Percentiles rank a stretch among this genome's conserved stretches.
Evolutionary conservation across 2,113 vertebrate genomes (phyloP).

Genomic region (Sporophila hypoxantha): DNA sequence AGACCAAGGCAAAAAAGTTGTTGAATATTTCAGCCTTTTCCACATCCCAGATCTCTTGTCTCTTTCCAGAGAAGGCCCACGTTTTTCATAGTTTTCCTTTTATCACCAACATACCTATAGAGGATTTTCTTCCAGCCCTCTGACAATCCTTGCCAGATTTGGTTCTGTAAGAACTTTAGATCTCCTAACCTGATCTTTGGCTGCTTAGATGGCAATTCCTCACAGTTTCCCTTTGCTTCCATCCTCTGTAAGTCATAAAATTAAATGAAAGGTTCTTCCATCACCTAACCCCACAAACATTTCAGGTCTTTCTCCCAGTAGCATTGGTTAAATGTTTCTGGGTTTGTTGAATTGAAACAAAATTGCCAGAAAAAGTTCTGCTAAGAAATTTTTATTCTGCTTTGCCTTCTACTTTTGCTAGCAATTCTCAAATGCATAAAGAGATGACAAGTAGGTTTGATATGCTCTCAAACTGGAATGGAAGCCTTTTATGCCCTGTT

Average conservation of each 20-base stretch:
- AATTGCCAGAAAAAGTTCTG: background rate
- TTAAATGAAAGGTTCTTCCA: background rate
- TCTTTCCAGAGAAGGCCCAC: background rate
- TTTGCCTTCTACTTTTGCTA: background rate
- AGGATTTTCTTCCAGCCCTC: background rate
- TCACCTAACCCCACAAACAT: background rate
- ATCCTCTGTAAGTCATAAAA: background rate
- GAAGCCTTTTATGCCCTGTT: background rate
- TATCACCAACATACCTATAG: background rate
- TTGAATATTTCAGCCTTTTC: background rate
- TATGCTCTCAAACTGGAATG: background rate
- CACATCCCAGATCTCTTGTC: background rate
- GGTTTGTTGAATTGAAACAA: background rate
- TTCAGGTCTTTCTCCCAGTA: background rate
- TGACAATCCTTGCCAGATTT: background rate
- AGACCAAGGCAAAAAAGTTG: background rate
- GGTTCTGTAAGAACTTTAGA: background rate
- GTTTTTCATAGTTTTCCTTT: background rate
- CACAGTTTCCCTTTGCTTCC: background rate
- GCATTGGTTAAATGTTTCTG: background rate
- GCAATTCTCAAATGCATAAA: background rate
- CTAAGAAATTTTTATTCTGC: background rate
- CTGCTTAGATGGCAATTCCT: background rate
- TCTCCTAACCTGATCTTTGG: background rate
- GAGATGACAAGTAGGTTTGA: background rate